phyloP scores from a whole-genome alignment of 1,140 invertebrate species.

The Euwallacea fornicatus region DNA sequence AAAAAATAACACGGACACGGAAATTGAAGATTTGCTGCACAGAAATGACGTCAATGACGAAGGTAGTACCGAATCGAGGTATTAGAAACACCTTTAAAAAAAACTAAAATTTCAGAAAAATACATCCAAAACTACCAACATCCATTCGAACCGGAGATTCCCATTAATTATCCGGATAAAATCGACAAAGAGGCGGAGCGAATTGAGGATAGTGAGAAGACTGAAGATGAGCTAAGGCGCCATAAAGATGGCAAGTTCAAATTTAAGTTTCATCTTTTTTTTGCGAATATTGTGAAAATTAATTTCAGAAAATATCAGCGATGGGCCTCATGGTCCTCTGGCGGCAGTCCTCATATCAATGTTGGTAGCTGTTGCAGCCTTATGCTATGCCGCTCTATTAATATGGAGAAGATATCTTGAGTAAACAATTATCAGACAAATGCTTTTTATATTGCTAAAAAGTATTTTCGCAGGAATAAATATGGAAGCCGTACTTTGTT shows the following conservation, averaged over 20 bases:
- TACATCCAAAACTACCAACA: conserved; percentile 12
- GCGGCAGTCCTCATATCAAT: conserved; percentile 16
- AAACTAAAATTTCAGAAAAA: background rate
- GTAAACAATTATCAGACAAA: conserved; percentile 15
- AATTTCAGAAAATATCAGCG: conserved; percentile 12
- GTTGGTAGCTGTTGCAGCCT: conserved; percentile 12
- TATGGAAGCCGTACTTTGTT: conserved; percentile 37
- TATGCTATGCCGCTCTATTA: conserved; percentile 23
- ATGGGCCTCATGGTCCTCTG: conserved; percentile 8
- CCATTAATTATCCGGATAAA: conserved; percentile 19
- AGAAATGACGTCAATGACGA: background rate
- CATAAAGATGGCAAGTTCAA: conserved; percentile 16
- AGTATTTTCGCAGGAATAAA: conserved; percentile 25
- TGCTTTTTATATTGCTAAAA: background rate
- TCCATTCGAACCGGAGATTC: conserved; percentile 16
- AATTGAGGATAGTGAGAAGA: conserved; percentile 30
- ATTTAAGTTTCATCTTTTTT: background rate
- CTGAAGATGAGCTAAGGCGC: conserved; percentile 28
- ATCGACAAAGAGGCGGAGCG: conserved; percentile 21
- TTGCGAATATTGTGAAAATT: background rate
- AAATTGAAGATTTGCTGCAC: conserved; percentile 15
- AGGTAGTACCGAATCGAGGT: background rate
- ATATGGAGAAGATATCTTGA: conserved; percentile 33
- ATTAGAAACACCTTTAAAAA: background rate
- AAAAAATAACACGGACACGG: conserved; percentile 2